These are phyloP conservation scores for Diuraphis noxia DNA, from an alignment of 1,140 invertebrate genomes.

Conservation along the genomic window DNA sequence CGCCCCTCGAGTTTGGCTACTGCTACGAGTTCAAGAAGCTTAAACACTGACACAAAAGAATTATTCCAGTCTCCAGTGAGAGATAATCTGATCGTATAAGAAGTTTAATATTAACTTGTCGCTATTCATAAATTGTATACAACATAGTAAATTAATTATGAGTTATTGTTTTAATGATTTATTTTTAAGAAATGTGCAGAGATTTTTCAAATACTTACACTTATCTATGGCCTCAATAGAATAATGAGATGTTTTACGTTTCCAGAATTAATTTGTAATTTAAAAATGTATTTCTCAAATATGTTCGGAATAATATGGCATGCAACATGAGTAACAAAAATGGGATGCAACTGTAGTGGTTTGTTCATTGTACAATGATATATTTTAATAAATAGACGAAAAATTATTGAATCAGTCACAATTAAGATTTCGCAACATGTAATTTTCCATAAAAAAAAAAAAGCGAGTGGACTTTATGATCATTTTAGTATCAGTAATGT, in stretches of 20 bases:
- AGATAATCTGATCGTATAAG: background rate
- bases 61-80: background rate
- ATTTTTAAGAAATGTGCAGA: background rate
- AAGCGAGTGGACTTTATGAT: too few relatives aligned
- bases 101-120: background rate
- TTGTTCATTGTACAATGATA: background rate
- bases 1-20: too few relatives aligned
- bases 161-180: background rate
- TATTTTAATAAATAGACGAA: background rate
- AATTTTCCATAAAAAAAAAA: too few relatives aligned
- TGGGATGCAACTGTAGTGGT: background rate
- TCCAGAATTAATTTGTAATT: background rate
- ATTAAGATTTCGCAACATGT: too few relatives aligned
- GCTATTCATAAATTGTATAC: background rate
- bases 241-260: background rate
- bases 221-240: background rate
- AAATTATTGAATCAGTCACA: too few relatives aligned
- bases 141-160: background rate
- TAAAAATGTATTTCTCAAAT: background rate
- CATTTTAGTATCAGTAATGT: too few relatives aligned
- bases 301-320: accelerated
- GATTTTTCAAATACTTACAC: background rate
- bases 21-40: background rate
- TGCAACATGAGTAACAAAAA: background rate
- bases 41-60: background rate